A percentile compares a stretch with the other conserved stretches of the same genome.
These are phyloP conservation scores for Proteles cristata DNA, from an alignment of 2,113 vertebrate genomes.

Conservation along the genomic window DNA sequence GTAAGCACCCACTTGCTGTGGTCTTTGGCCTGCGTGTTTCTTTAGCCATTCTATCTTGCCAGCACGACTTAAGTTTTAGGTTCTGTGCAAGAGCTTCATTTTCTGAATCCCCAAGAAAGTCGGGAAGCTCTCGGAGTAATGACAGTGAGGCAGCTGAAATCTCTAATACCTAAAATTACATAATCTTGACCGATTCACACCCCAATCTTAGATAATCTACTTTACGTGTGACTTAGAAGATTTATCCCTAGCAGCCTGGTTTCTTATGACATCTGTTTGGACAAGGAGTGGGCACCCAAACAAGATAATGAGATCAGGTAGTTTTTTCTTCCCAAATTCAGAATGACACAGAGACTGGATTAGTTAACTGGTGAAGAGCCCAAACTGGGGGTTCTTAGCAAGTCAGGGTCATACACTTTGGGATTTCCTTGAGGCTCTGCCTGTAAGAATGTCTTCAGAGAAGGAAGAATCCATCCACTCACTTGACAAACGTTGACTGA, in stretches of 20 bases:
- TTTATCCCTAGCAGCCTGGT: background rate
- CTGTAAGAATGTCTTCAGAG: background rate
- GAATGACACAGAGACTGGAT: background rate
- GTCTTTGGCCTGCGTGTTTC: background rate
- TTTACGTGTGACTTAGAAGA: background rate
- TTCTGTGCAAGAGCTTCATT: background rate
- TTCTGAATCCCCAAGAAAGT: background rate
- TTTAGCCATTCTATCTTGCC: background rate
- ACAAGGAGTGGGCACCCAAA: background rate
- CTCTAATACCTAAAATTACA: background rate
- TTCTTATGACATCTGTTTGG: background rate
- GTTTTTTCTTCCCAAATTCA: background rate
- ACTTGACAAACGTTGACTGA: background rate
- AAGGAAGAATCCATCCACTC: background rate
- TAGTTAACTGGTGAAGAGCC: background rate
- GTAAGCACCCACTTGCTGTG: background rate
- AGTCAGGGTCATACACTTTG: background rate
- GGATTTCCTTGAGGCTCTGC: background rate
- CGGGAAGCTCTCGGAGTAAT: background rate
- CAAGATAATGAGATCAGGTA: background rate
- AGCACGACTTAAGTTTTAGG: background rate
- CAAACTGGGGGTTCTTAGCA: background rate
- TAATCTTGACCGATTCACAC: background rate
- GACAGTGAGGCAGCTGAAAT: background rate
- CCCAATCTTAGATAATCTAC: background rate